A percentile compares a stretch with the other conserved stretches of the same genome.
Conservation (phyloP, 2,888 invertebrate species). For the Pheosia gnoma region DNA sequence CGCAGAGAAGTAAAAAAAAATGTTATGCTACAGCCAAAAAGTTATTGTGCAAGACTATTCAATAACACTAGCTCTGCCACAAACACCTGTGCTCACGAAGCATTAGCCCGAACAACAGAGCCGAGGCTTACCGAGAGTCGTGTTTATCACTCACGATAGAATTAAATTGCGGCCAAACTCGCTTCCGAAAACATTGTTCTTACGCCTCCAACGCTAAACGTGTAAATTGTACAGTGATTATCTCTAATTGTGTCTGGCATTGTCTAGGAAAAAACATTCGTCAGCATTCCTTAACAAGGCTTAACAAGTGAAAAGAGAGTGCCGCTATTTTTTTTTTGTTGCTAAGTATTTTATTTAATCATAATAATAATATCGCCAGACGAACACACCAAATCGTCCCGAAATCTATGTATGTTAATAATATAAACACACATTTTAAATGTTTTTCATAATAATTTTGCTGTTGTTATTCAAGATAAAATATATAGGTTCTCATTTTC, state of each 20-base stretch:
- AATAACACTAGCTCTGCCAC: slow-evolving; percentile 13
- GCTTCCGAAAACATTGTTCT: slow-evolving; percentile 6
- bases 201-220: slow-evolving; percentile 5
- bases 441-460: no score
- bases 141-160: slow-evolving; percentile 15
- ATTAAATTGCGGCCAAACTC: slow-evolving; percentile 19
- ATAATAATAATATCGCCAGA: no score
- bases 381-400: no score
- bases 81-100: slow-evolving; percentile 15
- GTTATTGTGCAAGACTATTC: slow-evolving; percentile 20
- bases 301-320: not conserved
- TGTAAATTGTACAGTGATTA: slow-evolving; percentile 6
- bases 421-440: no score
- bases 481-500: no score
- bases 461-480: no score
- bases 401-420: no score
- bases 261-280: not conserved
- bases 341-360: no score
- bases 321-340: no score
- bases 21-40: slow-evolving; percentile 4
- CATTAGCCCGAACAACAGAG: slow-evolving; percentile 1
- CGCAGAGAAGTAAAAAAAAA: not conserved
- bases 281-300: not conserved
- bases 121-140: slow-evolving; percentile 5
- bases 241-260: not conserved